phyloP scores from a whole-genome alignment of 2,888 invertebrate genomes.

The Stenichneumon culpator region DNA sequence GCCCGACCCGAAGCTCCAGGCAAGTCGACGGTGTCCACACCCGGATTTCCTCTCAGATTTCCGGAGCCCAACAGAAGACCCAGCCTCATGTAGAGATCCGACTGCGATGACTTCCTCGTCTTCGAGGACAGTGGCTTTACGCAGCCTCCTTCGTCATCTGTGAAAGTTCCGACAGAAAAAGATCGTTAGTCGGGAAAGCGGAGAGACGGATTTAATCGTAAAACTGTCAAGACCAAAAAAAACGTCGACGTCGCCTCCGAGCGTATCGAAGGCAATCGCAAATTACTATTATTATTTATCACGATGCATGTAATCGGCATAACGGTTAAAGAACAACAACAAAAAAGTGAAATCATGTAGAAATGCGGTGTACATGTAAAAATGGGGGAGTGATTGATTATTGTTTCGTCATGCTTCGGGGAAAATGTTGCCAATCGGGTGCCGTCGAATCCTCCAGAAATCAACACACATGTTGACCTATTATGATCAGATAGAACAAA shows the following conservation, averaged over 20 bases:
- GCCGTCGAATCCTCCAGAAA: background rate
- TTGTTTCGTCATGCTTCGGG: conserved; percentile 52
- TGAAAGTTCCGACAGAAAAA: conserved; percentile 68
- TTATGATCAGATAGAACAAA: background rate
- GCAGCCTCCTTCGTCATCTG: conserved; percentile 91
- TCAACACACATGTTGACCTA: background rate
- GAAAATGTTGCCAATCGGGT: conserved; percentile 3
- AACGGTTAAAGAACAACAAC: conserved; percentile 21
- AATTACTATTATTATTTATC: conserved; percentile 54
- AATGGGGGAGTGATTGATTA: conserved; percentile 36
- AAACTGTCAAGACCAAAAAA: conserved; percentile 49
- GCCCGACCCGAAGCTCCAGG: conserved; percentile 71
- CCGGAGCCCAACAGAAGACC: conserved; percentile 93
- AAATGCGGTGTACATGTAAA: conserved; percentile 34
- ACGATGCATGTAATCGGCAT: conserved; percentile 55
- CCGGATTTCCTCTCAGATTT: conserved; percentile 85
- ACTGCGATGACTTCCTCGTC: conserved; percentile 88
- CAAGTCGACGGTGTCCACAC: conserved; percentile 80
- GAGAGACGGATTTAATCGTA: conserved; percentile 37
- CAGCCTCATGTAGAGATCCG: conserved; percentile 93
- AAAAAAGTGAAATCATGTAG: conserved; percentile 23
- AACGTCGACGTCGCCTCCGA: conserved; percentile 31
- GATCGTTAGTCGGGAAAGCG: conserved; percentile 64
- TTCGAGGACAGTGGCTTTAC: conserved; percentile 87
- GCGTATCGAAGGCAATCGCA: conserved; percentile 34